These are phyloP conservation scores for Artemisiospiza belli DNA, from an alignment of 2,113 vertebrate genomes.

Conservation along the genomic window DNA sequence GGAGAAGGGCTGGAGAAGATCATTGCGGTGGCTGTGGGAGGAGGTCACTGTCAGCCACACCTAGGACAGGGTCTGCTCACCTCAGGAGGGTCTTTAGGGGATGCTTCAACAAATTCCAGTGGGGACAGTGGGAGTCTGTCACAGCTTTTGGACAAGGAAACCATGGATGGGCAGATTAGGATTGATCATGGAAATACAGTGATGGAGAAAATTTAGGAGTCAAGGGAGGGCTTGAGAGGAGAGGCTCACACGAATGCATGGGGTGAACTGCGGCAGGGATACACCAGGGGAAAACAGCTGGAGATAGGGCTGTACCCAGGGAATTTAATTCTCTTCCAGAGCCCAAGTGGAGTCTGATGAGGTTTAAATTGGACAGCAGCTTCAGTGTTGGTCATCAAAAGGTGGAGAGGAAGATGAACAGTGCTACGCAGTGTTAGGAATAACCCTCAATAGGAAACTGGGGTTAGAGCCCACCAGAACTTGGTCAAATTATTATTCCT, in stretches of 20 bases:
- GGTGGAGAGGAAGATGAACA: background rate
- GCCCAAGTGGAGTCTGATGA: background rate
- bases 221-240: background rate
- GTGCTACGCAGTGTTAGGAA: background rate
- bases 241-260: background rate
- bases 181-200: background rate
- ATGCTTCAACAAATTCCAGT: background rate
- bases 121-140: background rate
- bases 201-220: background rate
- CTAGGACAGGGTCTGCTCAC: background rate
- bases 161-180: background rate
- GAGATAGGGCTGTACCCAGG: background rate
- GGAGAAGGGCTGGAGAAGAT: background rate
- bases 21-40: accelerated
- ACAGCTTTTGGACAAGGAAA: background rate
- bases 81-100: background rate
- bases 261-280: background rate
- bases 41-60: background rate
- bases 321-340: background rate
- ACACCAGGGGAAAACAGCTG: background rate
- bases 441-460: background rate
- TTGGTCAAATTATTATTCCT: background rate
- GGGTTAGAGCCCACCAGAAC: background rate
- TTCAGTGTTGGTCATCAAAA: background rate
- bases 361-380: background rate